Evolutionary conservation across 2,888 invertebrate genomes (phyloP), one percentile per base, ranked within the genome.

Genomic region (Rhingia rostrata): DNA sequence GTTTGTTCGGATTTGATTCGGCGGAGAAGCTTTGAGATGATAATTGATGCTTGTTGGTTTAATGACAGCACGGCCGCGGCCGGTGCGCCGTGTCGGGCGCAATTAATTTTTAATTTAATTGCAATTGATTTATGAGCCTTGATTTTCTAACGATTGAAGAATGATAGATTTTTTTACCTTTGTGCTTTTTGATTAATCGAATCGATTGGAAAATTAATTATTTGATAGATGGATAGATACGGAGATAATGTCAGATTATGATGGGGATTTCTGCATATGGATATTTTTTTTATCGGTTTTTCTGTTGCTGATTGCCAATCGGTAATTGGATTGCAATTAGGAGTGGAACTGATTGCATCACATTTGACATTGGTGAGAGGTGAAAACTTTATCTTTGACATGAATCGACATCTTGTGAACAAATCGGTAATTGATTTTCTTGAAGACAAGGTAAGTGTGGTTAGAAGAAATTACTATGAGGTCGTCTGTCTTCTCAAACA

Each of bases 21-120:
- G 63, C 49, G 58, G 63, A 67, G 67, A 43, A 78, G 53, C 53
- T 63, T 72, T 67, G 22, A 54, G 58, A 78, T 73, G 74, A 61
- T 70, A 80, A 84, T 80, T 84, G 64, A 80, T 75, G 64, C 54
- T 51, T 70, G 69, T 69, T 60, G 64, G 54, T 43, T 75, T 64
- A 61, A 60, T 60, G 60, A 78, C 63, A 78, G 70, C 49, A 49
- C 51, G 41, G 9, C 69, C 22, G 22, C 51, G 41, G 9, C 69
- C 22, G 22, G 56, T 10, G 22, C 60, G 51, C 33, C 45, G 37
- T 56, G 54, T 53, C 54, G 37, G 70, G 47, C 63, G 84, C 39
- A 75, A 75, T 84, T 80, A 80, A 84, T 75, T 74, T 80, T 33
- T 7, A 70, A 80, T 70, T 84, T 84, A 84, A 84, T 80, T 84